Percentiles rank a stretch among this genome's conserved stretches.
These are phyloP conservation scores for Luehdorfia chinensis DNA, from an alignment of 1,140 invertebrate genomes.

Conservation along the genomic window DNA sequence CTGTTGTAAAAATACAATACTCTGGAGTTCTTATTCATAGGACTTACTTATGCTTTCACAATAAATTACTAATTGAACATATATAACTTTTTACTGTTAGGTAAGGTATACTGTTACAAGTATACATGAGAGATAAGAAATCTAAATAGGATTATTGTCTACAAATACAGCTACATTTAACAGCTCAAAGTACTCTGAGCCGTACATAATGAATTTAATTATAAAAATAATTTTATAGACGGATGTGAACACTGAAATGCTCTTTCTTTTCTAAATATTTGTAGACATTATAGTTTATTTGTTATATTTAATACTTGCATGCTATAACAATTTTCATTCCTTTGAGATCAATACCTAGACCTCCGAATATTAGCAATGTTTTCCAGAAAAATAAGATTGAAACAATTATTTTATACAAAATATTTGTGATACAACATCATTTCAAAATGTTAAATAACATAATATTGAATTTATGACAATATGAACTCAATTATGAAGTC, in stretches of 20 bases:
- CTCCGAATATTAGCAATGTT: too few species aligned
- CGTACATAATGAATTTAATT: slow-evolving; percentile 26
- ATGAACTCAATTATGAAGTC: too few species aligned
- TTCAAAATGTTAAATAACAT: too few species aligned
- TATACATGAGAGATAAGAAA: slow-evolving; percentile 14
- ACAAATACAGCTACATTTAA: slow-evolving; percentile 37
- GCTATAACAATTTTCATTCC: too few species aligned
- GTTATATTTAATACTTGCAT: too few species aligned
- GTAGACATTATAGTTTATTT: too few species aligned
- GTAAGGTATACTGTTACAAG: slow-evolving; percentile 1
- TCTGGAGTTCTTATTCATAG: slow-evolving; percentile 9
- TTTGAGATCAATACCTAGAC: too few species aligned
- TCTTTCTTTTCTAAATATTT: slow-evolving; percentile 14
- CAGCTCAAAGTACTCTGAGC: slow-evolving; percentile 31
- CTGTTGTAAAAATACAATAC: slow-evolving; percentile 18
- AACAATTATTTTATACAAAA: too few species aligned
- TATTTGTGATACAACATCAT: too few species aligned
- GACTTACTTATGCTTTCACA: slow-evolving; percentile 4
- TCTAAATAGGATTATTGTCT: slow-evolving; percentile 38
- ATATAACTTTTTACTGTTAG: slow-evolving; percentile 7
- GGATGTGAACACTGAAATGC: slow-evolving; percentile 38
- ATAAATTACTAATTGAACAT: slow-evolving; percentile 11
- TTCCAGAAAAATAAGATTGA: too few species aligned
- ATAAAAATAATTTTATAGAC: slow-evolving; percentile 50
- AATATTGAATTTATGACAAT: too few species aligned